A percentile compares a stretch with the other conserved stretches of the same genome.
phyloP scores from a whole-genome alignment of 2,113 vertebrate genomes.

The Anhinga anhinga region DNA sequence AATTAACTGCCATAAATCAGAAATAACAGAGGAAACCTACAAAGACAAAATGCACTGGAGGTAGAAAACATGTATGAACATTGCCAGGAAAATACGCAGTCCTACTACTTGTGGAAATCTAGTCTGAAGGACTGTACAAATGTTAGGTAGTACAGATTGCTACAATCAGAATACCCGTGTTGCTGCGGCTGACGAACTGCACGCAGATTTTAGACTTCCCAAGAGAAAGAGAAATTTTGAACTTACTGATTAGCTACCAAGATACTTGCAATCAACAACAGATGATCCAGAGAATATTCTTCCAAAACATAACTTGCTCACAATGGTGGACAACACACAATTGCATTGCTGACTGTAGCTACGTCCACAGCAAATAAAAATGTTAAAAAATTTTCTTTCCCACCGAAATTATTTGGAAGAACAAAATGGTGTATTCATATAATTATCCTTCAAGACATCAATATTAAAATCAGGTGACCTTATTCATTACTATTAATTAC shows the following conservation, averaged over 20 bases:
- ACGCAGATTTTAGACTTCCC: not conserved
- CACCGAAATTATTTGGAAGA: not conserved
- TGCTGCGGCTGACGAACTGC: not conserved
- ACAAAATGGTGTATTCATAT: not conserved
- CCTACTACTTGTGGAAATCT: not conserved
- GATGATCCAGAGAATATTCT: not conserved
- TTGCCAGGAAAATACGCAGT: not conserved
- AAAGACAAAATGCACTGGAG: not conserved
- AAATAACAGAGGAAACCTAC: not conserved
- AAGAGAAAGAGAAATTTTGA: not conserved
- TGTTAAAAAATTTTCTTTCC: not conserved
- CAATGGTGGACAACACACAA: not conserved
- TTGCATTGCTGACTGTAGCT: not conserved
- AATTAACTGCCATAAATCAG: not conserved
- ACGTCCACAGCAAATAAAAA: not conserved
- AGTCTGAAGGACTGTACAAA: not conserved
- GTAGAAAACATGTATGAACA: not conserved
- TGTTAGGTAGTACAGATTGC: accelerated
- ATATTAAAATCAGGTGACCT: not conserved
- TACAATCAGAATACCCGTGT: not conserved
- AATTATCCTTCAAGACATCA: not conserved
- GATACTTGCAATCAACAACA: not conserved
- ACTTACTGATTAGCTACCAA: not conserved
- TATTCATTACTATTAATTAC: not conserved
- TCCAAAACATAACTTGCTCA: not conserved